phyloP scores from a whole-genome alignment of 2,888 invertebrate species.

The Synergus gifuensis region DNA sequence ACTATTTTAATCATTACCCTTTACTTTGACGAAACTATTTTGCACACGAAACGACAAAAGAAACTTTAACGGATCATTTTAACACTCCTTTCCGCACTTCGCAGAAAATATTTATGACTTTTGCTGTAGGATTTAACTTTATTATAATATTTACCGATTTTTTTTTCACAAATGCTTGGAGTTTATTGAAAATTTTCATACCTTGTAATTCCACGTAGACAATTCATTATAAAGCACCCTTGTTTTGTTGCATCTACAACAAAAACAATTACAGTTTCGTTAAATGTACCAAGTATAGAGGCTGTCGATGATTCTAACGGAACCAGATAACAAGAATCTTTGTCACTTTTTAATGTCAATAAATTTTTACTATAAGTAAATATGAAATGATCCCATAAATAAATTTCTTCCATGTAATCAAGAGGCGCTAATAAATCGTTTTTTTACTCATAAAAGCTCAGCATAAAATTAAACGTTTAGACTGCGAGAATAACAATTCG shows the following conservation, averaged over 20 bases:
- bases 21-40: not conserved
- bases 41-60: not conserved
- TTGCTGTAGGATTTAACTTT: not conserved
- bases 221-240: too few relatives aligned
- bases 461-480: not conserved
- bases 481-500: not conserved
- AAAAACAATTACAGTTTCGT: too few relatives aligned
- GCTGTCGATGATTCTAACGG: too few relatives aligned
- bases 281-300: too few relatives aligned
- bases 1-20: constrained; percentile 15
- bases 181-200: not conserved
- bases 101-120: not conserved
- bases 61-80: not conserved
- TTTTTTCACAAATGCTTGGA: not conserved
- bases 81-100: not conserved
- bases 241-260: too few relatives aligned
- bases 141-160: too few relatives aligned
- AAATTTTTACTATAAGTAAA: not conserved
- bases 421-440: not conserved
- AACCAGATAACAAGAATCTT: not conserved
- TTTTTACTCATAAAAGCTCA: not conserved
- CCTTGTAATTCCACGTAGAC: too few relatives aligned
- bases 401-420: too few relatives aligned
- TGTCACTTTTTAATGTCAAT: not conserved
- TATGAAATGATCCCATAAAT: not conserved